Conservation (phyloP, 1,140 invertebrate genomes). For the Brachionus asplanchnoidis region DNA sequence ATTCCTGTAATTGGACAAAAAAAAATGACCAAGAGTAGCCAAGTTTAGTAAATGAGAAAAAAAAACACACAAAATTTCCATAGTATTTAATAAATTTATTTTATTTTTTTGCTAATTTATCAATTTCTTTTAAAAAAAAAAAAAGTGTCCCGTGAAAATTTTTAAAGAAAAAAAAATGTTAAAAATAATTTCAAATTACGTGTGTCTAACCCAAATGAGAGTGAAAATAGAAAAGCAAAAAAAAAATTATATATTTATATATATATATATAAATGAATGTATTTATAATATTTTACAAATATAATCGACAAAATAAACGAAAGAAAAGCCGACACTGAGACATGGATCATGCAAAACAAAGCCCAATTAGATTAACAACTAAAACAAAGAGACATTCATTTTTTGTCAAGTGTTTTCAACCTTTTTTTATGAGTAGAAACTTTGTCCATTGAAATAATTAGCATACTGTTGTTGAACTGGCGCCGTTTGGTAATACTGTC, state of each 20-base stretch:
- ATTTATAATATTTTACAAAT: background rate
- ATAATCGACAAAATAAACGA: background rate
- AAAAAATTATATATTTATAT: background rate
- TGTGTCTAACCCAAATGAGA: background rate
- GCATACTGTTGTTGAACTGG: background rate
- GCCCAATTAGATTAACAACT: background rate
- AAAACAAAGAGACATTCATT: background rate
- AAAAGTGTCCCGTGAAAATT: background rate
- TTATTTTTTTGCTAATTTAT: background rate
- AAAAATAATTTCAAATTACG: background rate
- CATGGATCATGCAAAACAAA: background rate
- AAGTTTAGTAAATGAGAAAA: too few species aligned
- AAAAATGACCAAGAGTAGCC: too few species aligned
- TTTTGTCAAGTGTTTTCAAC: background rate
- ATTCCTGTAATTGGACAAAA: too few species aligned
- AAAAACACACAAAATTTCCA: too few species aligned
- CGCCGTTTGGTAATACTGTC: background rate
- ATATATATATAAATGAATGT: background rate
- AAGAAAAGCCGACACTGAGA: background rate
- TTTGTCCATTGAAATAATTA: background rate
- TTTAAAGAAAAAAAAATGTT: background rate
- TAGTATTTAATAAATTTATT: background rate
- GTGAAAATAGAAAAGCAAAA: background rate
- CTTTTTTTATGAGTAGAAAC: background rate
- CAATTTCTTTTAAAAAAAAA: background rate